Base-by-base conservation (phyloP, 2,888 invertebrate species). In the Leptopilina drosophilae region DNA sequence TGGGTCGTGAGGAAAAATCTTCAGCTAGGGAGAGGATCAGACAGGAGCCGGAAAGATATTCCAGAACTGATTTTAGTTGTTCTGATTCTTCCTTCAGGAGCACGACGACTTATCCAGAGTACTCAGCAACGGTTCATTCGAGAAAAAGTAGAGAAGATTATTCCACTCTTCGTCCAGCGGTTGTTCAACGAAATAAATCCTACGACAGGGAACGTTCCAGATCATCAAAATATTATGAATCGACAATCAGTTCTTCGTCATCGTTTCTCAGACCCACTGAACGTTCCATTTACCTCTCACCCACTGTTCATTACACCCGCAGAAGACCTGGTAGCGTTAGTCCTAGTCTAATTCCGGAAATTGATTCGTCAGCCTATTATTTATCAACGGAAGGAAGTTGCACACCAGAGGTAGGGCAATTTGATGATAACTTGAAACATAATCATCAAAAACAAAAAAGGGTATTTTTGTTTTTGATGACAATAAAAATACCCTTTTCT, bases 11-110 rank as follows among this genome's bases (percentile, higher is more conserved):
- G 65, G 84, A 86, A 78, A 82, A 88, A 59, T 66, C 66, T 64
- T 84, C 73, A 7, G 42, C 78, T 84, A 42, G 84, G 81, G 56
- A 83, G 56, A 64, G 83, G 56, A 87, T 82, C 12, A 88, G 89
- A 40, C 26, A 14, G 3, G 73, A 40, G 20, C 33, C 53, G 33
- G 33, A 53, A 56, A 53, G 53, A n/a, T 73, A 73, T 56, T 53
- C 73, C 2, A 73, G 9, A 56, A 33, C 53, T 56, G 73, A 73
- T 56, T 1, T 20, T 7, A 64, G 49, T 64, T 14, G 46, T 20
- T 65, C 33, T 33, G 79, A 79, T 53, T 79, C 77, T 11, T 77
- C 64, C 26, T 49, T 66, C 1, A 77, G 62, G 64, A 78, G 66
- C 14, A 80, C 59, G 67, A 66, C 79, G 14, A 46, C 42, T n/a